Conservation (phyloP, 2,797 vertebrate species). For the Chrosomus eos region DNA sequence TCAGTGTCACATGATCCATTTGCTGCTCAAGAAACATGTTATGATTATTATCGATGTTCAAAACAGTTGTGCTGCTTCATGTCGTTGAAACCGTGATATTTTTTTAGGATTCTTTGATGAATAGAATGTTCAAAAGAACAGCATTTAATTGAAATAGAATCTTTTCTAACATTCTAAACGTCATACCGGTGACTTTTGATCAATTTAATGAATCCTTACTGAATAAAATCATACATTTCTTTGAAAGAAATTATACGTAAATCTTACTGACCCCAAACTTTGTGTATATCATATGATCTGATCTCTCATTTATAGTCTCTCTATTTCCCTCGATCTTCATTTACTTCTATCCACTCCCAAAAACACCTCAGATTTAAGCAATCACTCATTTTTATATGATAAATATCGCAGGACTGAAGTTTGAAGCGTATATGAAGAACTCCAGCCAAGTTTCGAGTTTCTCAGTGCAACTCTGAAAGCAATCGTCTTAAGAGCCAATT, state of each 20-base stretch:
- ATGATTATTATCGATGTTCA: background rate
- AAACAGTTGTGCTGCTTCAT: background rate
- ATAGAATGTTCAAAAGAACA: no score
- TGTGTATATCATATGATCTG: background rate
- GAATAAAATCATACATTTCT: background rate
- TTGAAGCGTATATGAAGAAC: background rate
- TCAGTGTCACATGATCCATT: background rate
- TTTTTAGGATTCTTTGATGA: background rate
- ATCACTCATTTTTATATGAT: background rate
- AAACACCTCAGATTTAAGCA: background rate
- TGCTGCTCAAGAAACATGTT: background rate
- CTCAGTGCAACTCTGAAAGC: background rate
- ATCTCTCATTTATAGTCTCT: background rate
- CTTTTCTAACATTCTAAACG: no score
- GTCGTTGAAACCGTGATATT: background rate
- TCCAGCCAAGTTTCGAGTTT: background rate
- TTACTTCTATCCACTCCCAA: background rate
- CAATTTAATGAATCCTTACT: no score
- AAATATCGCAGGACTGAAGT: background rate
- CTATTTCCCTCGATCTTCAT: background rate
- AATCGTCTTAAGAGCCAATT: conserved; percentile 12
- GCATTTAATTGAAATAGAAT: no score
- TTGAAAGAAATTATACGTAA: background rate
- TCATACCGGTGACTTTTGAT: no score
- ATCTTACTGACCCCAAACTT: background rate